Conservation (phyloP, 2,797 vertebrate species). For the Valencia hispanica region DNA sequence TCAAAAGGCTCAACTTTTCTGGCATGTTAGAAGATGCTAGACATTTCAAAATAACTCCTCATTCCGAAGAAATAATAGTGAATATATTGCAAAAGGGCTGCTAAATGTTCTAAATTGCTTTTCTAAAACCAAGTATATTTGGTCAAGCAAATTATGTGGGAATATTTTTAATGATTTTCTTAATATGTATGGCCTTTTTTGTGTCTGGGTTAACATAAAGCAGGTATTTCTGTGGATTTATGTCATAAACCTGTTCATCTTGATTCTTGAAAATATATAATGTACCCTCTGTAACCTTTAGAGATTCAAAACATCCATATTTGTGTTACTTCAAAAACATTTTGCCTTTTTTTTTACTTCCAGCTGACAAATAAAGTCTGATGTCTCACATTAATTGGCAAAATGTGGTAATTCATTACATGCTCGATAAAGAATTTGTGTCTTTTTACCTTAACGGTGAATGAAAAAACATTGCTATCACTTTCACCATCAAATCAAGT, state of each 20-base stretch:
- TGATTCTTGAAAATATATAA: background rate
- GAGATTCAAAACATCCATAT: background rate
- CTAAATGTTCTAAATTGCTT: background rate
- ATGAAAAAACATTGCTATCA: background rate
- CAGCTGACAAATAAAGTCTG: slow-evolving; percentile 43
- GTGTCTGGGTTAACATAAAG: background rate
- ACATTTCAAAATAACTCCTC: slow-evolving; percentile 54
- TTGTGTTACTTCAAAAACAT: background rate
- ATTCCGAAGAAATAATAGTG: slow-evolving; percentile 17
- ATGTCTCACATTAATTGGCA: slow-evolving; percentile 20
- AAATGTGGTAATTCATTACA: background rate
- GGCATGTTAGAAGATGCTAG: slow-evolving; percentile 46
- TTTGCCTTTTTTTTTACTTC: background rate
- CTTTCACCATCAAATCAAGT: background rate
- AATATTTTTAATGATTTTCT: background rate
- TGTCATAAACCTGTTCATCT: background rate
- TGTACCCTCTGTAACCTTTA: background rate
- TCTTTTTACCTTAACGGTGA: background rate
- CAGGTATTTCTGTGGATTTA: background rate
- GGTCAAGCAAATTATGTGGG: background rate
- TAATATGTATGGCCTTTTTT: background rate
- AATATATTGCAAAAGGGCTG: background rate
- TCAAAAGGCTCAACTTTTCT: slow-evolving; percentile 31
- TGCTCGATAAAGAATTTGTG: background rate
- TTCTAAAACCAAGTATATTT: background rate